Evolutionary conservation across 2,888 invertebrate genomes (phyloP), one percentile per base, ranked within the genome.

Genomic region (Oxytorus armatus): DNA sequence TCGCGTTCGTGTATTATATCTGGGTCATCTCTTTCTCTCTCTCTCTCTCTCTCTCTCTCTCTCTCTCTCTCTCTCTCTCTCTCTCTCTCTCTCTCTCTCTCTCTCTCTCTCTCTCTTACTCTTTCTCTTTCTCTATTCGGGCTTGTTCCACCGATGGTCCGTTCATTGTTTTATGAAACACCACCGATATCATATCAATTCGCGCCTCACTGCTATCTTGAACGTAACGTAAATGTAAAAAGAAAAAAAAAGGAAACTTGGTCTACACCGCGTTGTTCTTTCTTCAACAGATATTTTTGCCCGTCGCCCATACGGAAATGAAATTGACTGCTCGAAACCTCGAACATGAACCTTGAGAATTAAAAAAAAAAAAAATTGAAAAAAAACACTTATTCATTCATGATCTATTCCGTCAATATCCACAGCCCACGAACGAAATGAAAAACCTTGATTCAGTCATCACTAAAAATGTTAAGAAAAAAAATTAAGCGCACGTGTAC

Each of bases 81-180:
- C 29, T 21, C 14, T 44, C 10, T n/a, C n/a, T n/a, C n/a, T n/a
- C 76, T 73, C 77, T 65, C 55, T 77, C 55, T 80, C 61, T 59
- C 11, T 3, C 63, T 21, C 39, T 11, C 11, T 39, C 78, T 70
- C 74, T 55, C 53, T 63, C 39, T 11, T 8, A 5, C 33, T 33
- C 33, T 33, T 8, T 33, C 33, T 33, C 33, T 33, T 8, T 33
- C 8, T 44, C 44, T 44, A 44, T 78, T 74, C 77, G 75, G 42
- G 55, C 51, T 69, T 69, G 79, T 63, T 44, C 53, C 63, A 42
- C 61, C 65, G 55, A 57, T 36, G 33, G 53, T 14, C 18, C 49
- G 66, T 73, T 68, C 80, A 80, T 80, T 80, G 80, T 80, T 77
- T 73, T 63, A 61, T 63, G 77, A 77, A 63, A 63, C 68, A 29